phyloP scores from a whole-genome alignment of 2,888 invertebrate genomes.

The Dichetophora obliterata region DNA sequence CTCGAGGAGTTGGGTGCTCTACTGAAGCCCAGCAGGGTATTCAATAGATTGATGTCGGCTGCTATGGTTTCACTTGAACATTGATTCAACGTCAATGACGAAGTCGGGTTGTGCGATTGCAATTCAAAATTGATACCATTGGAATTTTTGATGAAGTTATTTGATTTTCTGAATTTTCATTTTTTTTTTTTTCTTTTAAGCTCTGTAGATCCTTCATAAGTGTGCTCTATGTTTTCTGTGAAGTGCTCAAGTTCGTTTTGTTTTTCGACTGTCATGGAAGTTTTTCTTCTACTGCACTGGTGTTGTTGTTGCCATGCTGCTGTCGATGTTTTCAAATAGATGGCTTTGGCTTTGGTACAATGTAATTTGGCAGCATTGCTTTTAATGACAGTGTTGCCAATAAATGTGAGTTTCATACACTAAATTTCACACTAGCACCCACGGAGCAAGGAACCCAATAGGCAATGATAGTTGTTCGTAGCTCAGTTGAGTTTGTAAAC shows the following conservation, averaged over 20 bases:
- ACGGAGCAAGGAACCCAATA: too few species aligned
- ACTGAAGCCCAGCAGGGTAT: background rate
- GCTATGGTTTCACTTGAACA: background rate
- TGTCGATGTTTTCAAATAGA: background rate
- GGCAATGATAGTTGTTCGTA: too few species aligned
- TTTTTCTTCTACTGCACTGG: background rate
- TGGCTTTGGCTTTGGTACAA: background rate
- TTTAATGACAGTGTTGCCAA: too few species aligned
- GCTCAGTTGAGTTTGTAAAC: too few species aligned
- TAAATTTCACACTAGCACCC: too few species aligned
- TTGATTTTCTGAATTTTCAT: slow-evolving; percentile 5
- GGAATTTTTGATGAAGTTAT: slow-evolving; percentile 20
- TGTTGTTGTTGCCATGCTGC: background rate
- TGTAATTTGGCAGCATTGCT: too few species aligned
- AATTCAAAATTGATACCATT: slow-evolving; percentile 8
- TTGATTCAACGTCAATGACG: background rate
- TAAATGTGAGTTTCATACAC: too few species aligned
- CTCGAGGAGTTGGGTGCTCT: background rate
- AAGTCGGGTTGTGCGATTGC: background rate
- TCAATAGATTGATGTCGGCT: background rate
- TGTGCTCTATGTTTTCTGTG: background rate
- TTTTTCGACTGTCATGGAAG: background rate
- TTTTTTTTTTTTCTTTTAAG: background rate
- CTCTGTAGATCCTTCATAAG: too few species aligned
- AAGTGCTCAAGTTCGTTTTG: background rate